phyloP scores from a whole-genome alignment of 2,888 invertebrate species.

The Tachystola acroxantha region DNA sequence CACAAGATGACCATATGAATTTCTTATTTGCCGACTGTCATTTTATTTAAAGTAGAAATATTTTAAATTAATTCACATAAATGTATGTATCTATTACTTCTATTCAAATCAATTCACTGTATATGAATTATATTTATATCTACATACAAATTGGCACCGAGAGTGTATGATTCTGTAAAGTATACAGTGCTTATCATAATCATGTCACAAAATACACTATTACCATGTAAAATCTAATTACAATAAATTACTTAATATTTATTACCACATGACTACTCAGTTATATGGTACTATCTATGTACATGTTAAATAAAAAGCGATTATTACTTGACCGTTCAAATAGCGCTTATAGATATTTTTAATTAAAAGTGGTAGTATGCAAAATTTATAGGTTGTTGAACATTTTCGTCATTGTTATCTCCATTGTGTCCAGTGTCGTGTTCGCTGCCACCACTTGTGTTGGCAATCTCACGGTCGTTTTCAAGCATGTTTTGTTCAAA shows the following conservation, averaged over 20 bases:
- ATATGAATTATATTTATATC: no score
- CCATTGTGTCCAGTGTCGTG: constrained; percentile 18
- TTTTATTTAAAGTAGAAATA: background rate
- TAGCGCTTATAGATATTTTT: constrained; percentile 16
- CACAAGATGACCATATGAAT: background rate
- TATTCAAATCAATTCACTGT: no score
- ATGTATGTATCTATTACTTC: no score
- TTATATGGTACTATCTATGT: constrained; percentile 32
- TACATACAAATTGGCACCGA: constrained; percentile 54
- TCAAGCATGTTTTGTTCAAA: constrained; percentile 26
- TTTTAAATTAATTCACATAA: background rate
- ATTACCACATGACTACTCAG: constrained; percentile 58
- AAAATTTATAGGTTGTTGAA: constrained; percentile 63
- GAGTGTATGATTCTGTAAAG: constrained; percentile 20
- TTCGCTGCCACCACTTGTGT: constrained; percentile 38
- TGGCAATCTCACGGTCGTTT: constrained; percentile 25
- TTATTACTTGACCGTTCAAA: constrained; percentile 17
- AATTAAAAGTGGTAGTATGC: constrained; percentile 70
- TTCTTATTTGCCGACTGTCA: background rate
- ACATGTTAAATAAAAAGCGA: constrained; percentile 31
- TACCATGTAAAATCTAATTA: constrained; percentile 51
- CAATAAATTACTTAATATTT: constrained; percentile 62
- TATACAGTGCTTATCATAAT: constrained; percentile 13
- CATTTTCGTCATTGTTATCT: constrained; percentile 21
- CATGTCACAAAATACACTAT: constrained; percentile 30